A percentile compares a stretch with the other conserved stretches of the same genome.
Evolutionary conservation across 2,113 vertebrate species (phyloP).

Genomic region (Tetrax tetrax): DNA sequence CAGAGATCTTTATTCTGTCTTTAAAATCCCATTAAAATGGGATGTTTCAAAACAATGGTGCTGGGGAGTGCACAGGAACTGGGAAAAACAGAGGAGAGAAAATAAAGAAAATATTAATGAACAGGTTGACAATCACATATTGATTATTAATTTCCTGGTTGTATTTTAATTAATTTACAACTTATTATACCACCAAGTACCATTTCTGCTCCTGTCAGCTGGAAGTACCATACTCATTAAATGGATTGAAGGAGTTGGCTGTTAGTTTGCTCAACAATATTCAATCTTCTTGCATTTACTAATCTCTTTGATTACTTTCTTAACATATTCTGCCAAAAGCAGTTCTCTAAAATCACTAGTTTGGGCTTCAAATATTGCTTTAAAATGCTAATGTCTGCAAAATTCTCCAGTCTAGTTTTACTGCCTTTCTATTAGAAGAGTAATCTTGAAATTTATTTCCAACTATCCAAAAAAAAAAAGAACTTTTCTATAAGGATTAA

Average conservation of each 20-base stretch:
- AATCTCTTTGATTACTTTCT: background rate
- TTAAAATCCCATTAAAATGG: background rate
- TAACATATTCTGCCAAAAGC: background rate
- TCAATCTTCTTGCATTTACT: background rate
- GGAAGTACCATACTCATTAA: background rate
- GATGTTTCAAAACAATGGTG: background rate
- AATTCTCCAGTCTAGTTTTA: background rate
- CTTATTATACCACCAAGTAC: background rate
- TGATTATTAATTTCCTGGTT: background rate
- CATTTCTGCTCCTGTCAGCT: background rate
- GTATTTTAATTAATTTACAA: background rate
- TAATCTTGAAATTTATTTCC: background rate
- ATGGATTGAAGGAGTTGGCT: background rate
- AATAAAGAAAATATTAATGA: background rate
- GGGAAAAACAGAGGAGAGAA: background rate
- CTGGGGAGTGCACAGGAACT: background rate
- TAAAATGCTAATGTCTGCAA: background rate
- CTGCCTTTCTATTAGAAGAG: background rate
- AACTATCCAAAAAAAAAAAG: background rate
- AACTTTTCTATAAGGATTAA: background rate
- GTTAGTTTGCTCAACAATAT: background rate
- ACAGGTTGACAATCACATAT: background rate
- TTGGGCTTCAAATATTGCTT: background rate
- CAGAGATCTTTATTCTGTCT: background rate
- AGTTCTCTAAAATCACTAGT: background rate